Evolutionary conservation across 2,797 vertebrate genomes (phyloP), one percentile per base, ranked within the genome.

Genomic region (Oreonectes daqikongensis): DNA sequence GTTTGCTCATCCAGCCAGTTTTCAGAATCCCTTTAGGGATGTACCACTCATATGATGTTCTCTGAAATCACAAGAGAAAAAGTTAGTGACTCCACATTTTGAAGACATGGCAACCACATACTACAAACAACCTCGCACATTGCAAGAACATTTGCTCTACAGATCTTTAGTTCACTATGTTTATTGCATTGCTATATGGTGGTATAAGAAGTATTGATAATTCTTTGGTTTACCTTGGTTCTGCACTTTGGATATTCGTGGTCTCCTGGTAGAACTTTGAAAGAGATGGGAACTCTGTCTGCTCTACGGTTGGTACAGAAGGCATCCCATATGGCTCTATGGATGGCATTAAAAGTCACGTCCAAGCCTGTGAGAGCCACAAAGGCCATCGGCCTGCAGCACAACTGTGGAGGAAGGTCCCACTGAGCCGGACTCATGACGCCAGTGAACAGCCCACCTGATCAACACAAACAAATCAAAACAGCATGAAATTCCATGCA

Each of bases 1-100:
- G 98, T 78, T 99, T 99, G 79, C 98, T 97, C 98, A 99, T 98
- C 98, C 98, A 99, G 8, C 96, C 95, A 0, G 96, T 99, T 89
- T 99, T 99, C 77, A 99, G 88, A 76, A 99, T 96, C 50, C 98
- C 98, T 90, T 98, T 99, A 1, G 98, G 98, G 84, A 99, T 99
- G 90, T 99, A 98, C 98, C 98, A 99, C 57, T 99, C 98, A 35
- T 99, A 99, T 0, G 98, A 98, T 0, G 96, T 96, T 74, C 97
- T 94, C 97, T 99, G 87, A 11, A 85, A 82, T 83, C 0, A 79
- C 22, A 60, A 17, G 35, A 69, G 3, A 20, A 7, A 14, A 61
- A 12, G 48, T 69, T 22, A 30, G 63, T 24, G 8, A 26, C 20
- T 8, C n/a, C 7, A 15, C 14, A 3, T n/a, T 35, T 35, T 35